A percentile compares a stretch with the other conserved stretches of the same genome.
Evolutionary conservation across 1,140 invertebrate species (phyloP).

Genomic region (Ostrea denselamellosa): DNA sequence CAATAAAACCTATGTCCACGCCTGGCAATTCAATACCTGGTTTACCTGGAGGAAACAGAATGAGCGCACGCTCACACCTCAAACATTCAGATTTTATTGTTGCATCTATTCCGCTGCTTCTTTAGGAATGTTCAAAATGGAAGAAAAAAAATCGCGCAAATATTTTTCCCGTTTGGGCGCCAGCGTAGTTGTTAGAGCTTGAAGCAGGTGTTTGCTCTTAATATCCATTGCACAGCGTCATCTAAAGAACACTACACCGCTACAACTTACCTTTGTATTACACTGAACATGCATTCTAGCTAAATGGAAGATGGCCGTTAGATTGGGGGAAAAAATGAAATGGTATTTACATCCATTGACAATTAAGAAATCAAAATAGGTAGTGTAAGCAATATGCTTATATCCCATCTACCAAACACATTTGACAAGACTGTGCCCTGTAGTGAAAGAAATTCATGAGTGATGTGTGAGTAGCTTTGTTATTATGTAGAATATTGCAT

Average conservation of each 20-base stretch:
- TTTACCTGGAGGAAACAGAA: constrained; percentile 14
- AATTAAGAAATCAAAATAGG: too few relatives aligned
- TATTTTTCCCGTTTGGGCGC: background rate
- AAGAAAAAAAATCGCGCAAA: background rate
- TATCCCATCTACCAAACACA: background rate
- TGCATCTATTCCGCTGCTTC: background rate
- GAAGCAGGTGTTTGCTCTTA: background rate
- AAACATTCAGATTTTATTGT: background rate
- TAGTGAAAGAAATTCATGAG: background rate
- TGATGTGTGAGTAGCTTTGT: background rate
- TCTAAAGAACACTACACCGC: background rate
- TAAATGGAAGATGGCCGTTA: background rate
- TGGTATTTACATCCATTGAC: too few relatives aligned
- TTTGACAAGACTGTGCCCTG: background rate
- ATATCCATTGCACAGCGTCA: background rate
- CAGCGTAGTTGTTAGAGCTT: background rate
- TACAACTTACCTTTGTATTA: background rate
- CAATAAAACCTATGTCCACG: constrained; percentile 4
- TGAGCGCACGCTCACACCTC: background rate
- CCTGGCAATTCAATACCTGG: background rate
- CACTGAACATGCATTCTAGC: background rate
- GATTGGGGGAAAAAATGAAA: too few relatives aligned
- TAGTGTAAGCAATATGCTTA: background rate
- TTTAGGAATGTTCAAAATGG: background rate
- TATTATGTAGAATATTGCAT: background rate